These are phyloP conservation scores for Strigamia transsilvanica DNA, from an alignment of 2,888 invertebrate species.

Conservation along the genomic window DNA sequence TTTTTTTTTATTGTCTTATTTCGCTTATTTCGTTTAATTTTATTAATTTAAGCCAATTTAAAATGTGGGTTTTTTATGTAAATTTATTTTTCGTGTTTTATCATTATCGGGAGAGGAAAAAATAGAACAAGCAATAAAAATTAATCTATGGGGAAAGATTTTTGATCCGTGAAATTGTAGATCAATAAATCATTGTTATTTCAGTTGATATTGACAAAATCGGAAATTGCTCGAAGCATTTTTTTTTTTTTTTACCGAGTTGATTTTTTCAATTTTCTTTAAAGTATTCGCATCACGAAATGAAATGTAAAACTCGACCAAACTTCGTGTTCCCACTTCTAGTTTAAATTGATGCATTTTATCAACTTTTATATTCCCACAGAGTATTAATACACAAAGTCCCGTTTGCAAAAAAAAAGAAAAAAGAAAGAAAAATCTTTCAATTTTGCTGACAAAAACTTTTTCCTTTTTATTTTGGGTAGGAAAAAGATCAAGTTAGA, in stretches of 20 bases:
- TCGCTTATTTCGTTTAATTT: too few species aligned
- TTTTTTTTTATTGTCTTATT: too few species aligned
- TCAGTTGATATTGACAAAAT: conserved; percentile 12
- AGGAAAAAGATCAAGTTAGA: conserved; percentile 1
- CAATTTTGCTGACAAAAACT: conserved; percentile 20
- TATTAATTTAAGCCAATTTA: too few species aligned
- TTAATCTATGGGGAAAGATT: neutral
- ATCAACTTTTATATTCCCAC: conserved; percentile 21
- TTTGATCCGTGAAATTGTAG: neutral
- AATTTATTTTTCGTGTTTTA: too few species aligned
- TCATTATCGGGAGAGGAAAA: too few species aligned
- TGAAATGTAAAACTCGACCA: neutral
- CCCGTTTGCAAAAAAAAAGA: neutral
- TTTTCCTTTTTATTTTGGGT: neutral
- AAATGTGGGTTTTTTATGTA: too few species aligned
- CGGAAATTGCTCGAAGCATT: neutral
- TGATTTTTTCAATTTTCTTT: neutral
- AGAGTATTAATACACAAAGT: neutral
- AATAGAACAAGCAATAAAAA: neutral
- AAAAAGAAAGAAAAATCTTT: neutral
- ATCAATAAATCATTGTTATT: conserved; percentile 14
- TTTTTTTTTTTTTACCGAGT: neutral
- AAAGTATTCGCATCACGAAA: neutral
- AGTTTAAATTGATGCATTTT: conserved; percentile 17
- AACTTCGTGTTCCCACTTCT: neutral